Base-by-base conservation (phyloP, 2,113 vertebrate species). In the Lampris megalopsis region DNA sequence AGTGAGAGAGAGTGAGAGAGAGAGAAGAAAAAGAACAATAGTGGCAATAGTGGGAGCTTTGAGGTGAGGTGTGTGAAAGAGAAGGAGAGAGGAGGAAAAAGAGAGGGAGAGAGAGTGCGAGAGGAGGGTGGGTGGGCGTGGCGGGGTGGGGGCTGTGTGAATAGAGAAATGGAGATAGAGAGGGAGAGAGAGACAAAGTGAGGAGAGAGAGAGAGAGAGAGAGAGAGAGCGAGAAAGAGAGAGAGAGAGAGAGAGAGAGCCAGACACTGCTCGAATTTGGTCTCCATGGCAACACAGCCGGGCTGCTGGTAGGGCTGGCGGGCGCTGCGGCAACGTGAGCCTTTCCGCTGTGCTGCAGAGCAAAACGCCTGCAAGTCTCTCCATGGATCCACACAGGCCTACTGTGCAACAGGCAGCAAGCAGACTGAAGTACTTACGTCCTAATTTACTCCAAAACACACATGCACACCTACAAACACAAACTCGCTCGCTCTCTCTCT, bases 271-370 rank as follows among this genome's bases (percentile, higher is more conserved):
- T 92, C 93, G 92, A 92, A 86, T 93, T 77, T 90, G 89, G 93
- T 95, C 87, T 42, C 94, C 93, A 95, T 95, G 89, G 94, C 89
- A 95, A 95, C 93, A 92, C 92, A 88, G 92, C 89, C 84, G 79
- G 91, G 90, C 94, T 93, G 92, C 88, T 86, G 88, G 87, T 91
- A 79, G 90, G 91, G 92, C 88, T 93, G 88, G 90, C 87, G 89
- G 80, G 89, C 87, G 89, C 92, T 95, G 93, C 93, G 86, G 93
- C 93, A 95, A 87, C 86, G 81, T 88, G 79, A 93, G 91, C 85
- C 89, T 92, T 87, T 87, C 91, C 87, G 80, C 90, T 91, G 92
- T 82, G 71, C 90, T 84, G 72, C 88, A 78, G 90, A 91, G 86
- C 85, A 78, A 91, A 89, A 90, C 81, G 87, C 90, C 88, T 86